These are phyloP conservation scores for Lethenteron camtschaticum DNA, from an alignment of 2,113 vertebrate genomes.

Conservation along the genomic window DNA sequence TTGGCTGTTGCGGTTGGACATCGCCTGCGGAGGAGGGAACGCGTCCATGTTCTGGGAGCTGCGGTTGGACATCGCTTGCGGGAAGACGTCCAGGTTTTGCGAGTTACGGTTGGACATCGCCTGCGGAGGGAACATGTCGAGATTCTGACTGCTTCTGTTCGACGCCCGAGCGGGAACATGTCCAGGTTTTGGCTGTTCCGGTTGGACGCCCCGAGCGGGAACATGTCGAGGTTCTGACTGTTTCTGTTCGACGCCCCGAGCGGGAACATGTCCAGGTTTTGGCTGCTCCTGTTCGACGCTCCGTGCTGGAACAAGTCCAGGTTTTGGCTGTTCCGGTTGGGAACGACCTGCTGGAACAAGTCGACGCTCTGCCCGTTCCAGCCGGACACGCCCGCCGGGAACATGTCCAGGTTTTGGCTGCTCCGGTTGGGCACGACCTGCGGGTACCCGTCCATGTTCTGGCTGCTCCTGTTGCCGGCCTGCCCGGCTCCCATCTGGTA, in stretches of 20 bases:
- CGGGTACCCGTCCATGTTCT: slow-evolving; percentile 44
- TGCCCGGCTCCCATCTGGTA: slow-evolving; percentile 51
- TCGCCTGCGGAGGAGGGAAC: slow-evolving; percentile 45
- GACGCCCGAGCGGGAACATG: slow-evolving; percentile 40
- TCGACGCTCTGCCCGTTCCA: slow-evolving; percentile 51
- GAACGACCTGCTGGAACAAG: slow-evolving; percentile 43
- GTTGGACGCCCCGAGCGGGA: no score
- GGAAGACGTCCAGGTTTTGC: slow-evolving; percentile 55
- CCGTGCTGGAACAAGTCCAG: slow-evolving; percentile 55
- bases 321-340: slow-evolving; percentile 39
- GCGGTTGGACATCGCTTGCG: slow-evolving; percentile 38
- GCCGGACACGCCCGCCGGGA: no score
- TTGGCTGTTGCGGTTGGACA: slow-evolving; percentile 27
- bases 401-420: slow-evolving; percentile 40
- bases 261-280: slow-evolving; percentile 69
- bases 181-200: slow-evolving; percentile 35
- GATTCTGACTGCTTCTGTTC: slow-evolving; percentile 26
- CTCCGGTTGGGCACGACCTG: slow-evolving; percentile 63
- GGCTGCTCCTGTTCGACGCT: slow-evolving; percentile 61
- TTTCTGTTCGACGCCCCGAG: slow-evolving; percentile 25
- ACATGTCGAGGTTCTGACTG: no score
- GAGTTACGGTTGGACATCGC: slow-evolving; percentile 20
- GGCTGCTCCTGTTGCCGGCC: slow-evolving; percentile 38
- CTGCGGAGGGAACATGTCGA: slow-evolving; percentile 15
- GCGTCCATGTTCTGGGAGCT: slow-evolving; percentile 45